phyloP scores from a whole-genome alignment of 2,888 invertebrate genomes.

The Aradus depressus region DNA sequence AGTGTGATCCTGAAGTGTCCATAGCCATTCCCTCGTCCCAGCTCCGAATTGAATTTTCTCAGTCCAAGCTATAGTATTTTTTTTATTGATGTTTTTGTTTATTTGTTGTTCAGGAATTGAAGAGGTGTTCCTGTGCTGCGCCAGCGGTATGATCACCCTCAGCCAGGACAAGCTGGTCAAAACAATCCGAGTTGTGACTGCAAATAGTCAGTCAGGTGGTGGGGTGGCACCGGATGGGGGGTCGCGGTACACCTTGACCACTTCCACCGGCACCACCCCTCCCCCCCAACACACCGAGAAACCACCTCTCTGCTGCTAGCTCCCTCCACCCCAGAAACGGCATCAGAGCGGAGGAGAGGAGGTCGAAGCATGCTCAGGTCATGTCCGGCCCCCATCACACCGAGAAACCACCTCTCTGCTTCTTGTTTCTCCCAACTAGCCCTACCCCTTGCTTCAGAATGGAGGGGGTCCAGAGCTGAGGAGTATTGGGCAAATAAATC shows the following conservation, averaged over 20 bases:
- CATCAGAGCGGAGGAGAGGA: too few relatives aligned
- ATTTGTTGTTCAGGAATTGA: slow-evolving; percentile 47
- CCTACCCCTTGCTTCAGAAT: too few relatives aligned
- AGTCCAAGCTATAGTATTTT: background rate
- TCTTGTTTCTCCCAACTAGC: too few relatives aligned
- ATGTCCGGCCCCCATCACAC: too few relatives aligned
- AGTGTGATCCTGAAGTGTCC: background rate
- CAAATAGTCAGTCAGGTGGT: background rate
- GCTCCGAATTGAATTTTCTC: too few relatives aligned
- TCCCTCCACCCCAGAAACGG: too few relatives aligned
- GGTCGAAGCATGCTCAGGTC: too few relatives aligned
- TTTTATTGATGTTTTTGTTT: slow-evolving; percentile 3
- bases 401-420: too few relatives aligned
- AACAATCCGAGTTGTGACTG: slow-evolving; percentile 19
- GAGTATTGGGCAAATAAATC: too few relatives aligned
- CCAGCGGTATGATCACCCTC: slow-evolving; percentile 24
- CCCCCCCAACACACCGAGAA: slow-evolving; percentile 1
- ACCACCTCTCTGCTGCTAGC: slow-evolving; percentile 13
- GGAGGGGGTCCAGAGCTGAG: too few relatives aligned
- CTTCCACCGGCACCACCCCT: background rate
- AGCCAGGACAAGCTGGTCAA: slow-evolving; percentile 26
- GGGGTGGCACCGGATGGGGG: background rate
- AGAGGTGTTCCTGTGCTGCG: slow-evolving; percentile 49
- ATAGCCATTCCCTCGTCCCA: too few relatives aligned
- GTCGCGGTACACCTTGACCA: background rate